Conservation (phyloP, 2,888 invertebrate species). For the Diarsia mendica region DNA sequence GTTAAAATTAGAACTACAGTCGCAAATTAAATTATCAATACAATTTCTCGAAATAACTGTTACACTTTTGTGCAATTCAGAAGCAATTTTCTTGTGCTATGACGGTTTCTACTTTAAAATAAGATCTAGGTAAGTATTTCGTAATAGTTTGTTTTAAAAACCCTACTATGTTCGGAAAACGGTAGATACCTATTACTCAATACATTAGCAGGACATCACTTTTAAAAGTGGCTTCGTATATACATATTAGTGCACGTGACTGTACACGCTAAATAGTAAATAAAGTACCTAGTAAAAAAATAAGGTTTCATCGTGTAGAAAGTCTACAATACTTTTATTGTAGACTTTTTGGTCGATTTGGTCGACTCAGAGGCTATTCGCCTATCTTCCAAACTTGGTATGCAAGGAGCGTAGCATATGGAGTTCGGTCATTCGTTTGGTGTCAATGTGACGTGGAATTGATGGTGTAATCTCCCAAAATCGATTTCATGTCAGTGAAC, state of each 20-base stretch:
- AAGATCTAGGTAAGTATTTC: too few relatives aligned
- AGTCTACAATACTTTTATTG: not conserved
- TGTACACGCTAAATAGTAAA: too few relatives aligned
- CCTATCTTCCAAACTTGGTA: slow-evolving; percentile 22
- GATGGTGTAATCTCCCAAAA: not conserved
- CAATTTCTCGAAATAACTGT: not conserved
- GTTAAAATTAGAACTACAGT: not conserved
- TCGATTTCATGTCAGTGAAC: not conserved
- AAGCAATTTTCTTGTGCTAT: not conserved
- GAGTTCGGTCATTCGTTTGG: not conserved
- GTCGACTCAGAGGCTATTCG: not conserved
- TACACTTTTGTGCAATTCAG: not conserved
- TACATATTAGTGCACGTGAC: not conserved
- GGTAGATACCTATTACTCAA: not conserved
- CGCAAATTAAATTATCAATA: not conserved
- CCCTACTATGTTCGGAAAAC: not conserved
- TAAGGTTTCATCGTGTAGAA: not conserved
- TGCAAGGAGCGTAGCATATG: slow-evolving; percentile 1
- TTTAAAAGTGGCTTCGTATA: not conserved
- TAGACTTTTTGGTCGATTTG: not conserved
- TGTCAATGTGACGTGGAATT: not conserved
- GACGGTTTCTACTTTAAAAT: not conserved
- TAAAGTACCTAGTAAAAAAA: too few relatives aligned
- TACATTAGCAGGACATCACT: not conserved
- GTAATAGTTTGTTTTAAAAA: too few relatives aligned